Conservation (phyloP, 2,888 invertebrate genomes). For the Diarsia mendica region DNA sequence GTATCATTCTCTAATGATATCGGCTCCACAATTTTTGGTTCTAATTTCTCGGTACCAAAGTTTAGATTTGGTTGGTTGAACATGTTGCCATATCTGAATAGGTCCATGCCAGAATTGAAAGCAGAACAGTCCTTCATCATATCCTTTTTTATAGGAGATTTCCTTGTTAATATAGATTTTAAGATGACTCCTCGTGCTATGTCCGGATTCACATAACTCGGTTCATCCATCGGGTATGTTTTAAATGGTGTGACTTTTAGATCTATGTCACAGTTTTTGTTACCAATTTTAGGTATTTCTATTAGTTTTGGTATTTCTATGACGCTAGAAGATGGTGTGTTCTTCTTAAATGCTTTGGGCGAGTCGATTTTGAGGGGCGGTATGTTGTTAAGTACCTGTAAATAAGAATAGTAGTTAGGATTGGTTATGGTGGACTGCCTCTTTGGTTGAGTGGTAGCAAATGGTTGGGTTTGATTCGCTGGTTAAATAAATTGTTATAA, state of each 20-base stretch:
- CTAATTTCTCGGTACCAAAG: background rate
- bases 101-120: constrained; percentile 36
- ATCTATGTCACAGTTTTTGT: constrained; percentile 7
- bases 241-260: constrained; percentile 20
- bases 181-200: constrained; percentile 34
- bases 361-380: constrained; percentile 24
- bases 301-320: constrained; percentile 25
- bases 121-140: constrained; percentile 15
- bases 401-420: background rate
- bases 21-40: constrained; percentile 5
- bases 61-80: constrained; percentile 19
- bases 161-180: constrained; percentile 44
- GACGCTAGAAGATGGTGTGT: background rate
- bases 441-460: background rate
- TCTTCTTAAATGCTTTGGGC: constrained; percentile 31
- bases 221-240: constrained; percentile 23
- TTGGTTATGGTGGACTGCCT: background rate
- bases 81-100: constrained; percentile 20
- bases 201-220: constrained; percentile 38
- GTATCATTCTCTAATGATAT: background rate
- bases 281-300: constrained; percentile 18
- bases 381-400: constrained; percentile 36
- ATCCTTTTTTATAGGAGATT: constrained; percentile 40
- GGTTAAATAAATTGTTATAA: too few species aligned
- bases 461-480: background rate